Percentiles rank a stretch among this genome's conserved stretches.
Conservation (phyloP, 1,140 invertebrate species). For the Papilio glaucus region DNA sequence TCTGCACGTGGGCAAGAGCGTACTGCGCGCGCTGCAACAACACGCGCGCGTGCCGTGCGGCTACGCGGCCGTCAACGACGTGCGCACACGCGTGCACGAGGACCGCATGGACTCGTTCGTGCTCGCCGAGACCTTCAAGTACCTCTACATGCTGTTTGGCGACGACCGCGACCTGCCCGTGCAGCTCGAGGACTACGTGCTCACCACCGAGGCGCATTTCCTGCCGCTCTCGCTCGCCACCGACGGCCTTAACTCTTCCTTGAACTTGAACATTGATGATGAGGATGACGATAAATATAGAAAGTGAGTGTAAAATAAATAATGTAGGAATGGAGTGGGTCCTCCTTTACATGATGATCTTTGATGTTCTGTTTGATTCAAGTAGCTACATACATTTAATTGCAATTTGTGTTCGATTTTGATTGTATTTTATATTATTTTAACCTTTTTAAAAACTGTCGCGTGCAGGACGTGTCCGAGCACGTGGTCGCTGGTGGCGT, state of each 20-base stretch:
- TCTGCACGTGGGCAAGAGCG: constrained; percentile 95
- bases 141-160: constrained; percentile 96
- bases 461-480: constrained; percentile 91
- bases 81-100: constrained; percentile 94
- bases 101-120: constrained; percentile 99
- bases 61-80: constrained; percentile 98
- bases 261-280: constrained; percentile 59
- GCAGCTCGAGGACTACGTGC: constrained; percentile 97
- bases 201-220: constrained; percentile 98
- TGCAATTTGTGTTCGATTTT: neutral
- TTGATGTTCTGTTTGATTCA: no score
- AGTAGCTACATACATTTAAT: no score
- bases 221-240: constrained; percentile 92
- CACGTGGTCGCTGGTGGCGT: constrained; percentile 91
- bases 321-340: no score
- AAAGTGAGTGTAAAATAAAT: no score
- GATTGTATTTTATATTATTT: no score
- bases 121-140: constrained; percentile 98
- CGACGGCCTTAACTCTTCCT: constrained; percentile 59
- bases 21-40: constrained; percentile 95
- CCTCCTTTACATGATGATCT: no score
- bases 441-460: no score
- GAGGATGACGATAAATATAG: constrained; percentile 85
- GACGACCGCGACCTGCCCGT: constrained; percentile 94
- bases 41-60: constrained; percentile 97